Evolutionary conservation across 2,113 vertebrate genomes (phyloP).

Genomic region (Drymodes brunneopygia): DNA sequence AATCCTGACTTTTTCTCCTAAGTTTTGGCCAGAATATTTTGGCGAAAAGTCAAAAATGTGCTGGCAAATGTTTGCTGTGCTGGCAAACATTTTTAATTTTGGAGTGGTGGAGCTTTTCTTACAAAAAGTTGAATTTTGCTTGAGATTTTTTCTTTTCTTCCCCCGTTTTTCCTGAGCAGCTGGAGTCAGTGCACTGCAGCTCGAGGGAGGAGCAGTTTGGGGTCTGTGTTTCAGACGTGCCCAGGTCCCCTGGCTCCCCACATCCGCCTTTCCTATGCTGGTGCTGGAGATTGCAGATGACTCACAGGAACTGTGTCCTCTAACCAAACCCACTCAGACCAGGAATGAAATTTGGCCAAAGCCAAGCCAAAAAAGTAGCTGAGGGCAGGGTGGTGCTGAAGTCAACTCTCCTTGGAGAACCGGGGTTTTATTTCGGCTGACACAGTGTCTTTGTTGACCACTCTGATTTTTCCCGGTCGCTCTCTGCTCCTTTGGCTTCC

Average conservation of each 20-base stretch:
- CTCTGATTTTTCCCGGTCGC: not conserved
- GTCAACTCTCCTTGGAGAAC: not conserved
- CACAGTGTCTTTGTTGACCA: not conserved
- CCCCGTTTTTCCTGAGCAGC: not conserved
- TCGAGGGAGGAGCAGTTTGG: not conserved
- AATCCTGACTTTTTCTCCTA: slow-evolving; percentile 19
- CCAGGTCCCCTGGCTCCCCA: not conserved
- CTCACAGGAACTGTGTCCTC: slow-evolving; percentile 23
- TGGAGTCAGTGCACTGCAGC: not conserved
- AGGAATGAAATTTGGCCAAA: not conserved
- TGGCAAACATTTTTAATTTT: slow-evolving; percentile 26
- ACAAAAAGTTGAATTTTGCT: not conserved
- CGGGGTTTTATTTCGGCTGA: not conserved
- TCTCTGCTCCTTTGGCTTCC: not conserved
- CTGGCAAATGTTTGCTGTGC: slow-evolving; percentile 29
- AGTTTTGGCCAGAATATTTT: slow-evolving; percentile 40
- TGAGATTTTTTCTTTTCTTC: not conserved
- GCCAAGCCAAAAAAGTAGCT: not conserved
- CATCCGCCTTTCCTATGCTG: not conserved
- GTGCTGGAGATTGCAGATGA: not conserved
- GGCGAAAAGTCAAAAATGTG: slow-evolving; percentile 37
- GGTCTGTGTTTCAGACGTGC: not conserved
- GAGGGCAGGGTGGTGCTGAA: not conserved
- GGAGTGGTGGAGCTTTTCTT: not conserved
- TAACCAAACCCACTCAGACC: not conserved